phyloP scores from a whole-genome alignment of 2,888 invertebrate genomes.

The Theristus sp. region DNA sequence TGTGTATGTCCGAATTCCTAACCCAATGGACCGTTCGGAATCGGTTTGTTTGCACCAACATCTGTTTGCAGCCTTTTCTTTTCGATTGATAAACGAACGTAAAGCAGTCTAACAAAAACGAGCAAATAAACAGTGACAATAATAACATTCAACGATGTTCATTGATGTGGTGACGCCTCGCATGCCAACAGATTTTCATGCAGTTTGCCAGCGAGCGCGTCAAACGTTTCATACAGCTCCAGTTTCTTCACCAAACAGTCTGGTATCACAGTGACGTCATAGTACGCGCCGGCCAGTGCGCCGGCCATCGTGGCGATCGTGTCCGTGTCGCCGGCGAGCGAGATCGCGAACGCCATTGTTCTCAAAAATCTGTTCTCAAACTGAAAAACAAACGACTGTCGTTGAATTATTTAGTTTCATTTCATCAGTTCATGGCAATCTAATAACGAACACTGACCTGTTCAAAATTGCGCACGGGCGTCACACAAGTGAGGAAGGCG shows the following conservation, averaged over 20 bases:
- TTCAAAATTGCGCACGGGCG: slow-evolving; percentile 11
- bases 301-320: slow-evolving; percentile 58
- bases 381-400: slow-evolving; percentile 3
- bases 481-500: slow-evolving; percentile 40
- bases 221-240: background rate
- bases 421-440: too few species aligned
- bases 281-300: slow-evolving; percentile 47
- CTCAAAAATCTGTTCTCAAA: slow-evolving; percentile 23
- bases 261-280: background rate
- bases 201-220: background rate
- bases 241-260: background rate
- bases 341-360: slow-evolving; percentile 49
- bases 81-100: too few species aligned
- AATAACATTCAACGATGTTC: too few species aligned
- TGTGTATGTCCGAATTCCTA: too few species aligned
- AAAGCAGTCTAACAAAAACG: too few species aligned
- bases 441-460: slow-evolving; percentile 8
- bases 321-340: slow-evolving; percentile 55
- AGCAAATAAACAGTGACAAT: too few species aligned
- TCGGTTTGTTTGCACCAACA: too few species aligned
- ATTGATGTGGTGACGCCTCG: too few species aligned
- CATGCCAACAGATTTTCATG: too few species aligned
- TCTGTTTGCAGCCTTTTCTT: too few species aligned
- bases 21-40: too few species aligned
- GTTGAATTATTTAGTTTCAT: slow-evolving; percentile 5